Conservation (phyloP, 2,888 invertebrate genomes). For the Tribolium freemani region DNA sequence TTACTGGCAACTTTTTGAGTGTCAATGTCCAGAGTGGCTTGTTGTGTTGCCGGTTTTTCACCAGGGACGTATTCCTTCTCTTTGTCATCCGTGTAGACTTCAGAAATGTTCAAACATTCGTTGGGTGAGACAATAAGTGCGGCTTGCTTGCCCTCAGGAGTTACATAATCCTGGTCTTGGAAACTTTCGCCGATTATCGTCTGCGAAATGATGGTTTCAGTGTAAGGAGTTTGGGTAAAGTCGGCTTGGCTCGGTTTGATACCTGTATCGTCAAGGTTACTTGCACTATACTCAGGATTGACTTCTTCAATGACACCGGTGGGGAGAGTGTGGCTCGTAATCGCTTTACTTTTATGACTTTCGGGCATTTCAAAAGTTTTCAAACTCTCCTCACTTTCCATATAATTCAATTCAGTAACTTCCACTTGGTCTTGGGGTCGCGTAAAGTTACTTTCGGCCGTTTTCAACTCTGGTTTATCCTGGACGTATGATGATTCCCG, state of each 20-base stretch:
- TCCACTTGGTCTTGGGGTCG: conserved; percentile 75
- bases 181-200: conserved; percentile 72
- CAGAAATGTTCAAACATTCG: conserved; percentile 70
- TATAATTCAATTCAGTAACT: conserved; percentile 74
- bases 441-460: conserved; percentile 68
- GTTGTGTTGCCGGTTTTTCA: conserved; percentile 63
- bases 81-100: conserved; percentile 69
- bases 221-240: conserved; percentile 65
- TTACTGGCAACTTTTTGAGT: conserved; percentile 69
- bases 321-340: conserved; percentile 69
- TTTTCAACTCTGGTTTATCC: conserved; percentile 63
- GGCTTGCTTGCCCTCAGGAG: conserved; percentile 67
- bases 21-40: conserved; percentile 68
- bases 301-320: conserved; percentile 70
- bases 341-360: conserved; percentile 69
- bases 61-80: conserved; percentile 67
- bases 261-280: conserved; percentile 50
- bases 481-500: conserved; percentile 71
- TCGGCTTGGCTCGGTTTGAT: conserved; percentile 65
- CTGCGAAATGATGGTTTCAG: conserved; percentile 70
- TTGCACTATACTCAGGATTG: conserved; percentile 66
- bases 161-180: conserved; percentile 61
- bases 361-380: conserved; percentile 70
- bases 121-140: conserved; percentile 64
- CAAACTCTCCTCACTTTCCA: conserved; percentile 77